phyloP scores from a whole-genome alignment of 2,888 invertebrate genomes.

The Orthosia incerta region DNA sequence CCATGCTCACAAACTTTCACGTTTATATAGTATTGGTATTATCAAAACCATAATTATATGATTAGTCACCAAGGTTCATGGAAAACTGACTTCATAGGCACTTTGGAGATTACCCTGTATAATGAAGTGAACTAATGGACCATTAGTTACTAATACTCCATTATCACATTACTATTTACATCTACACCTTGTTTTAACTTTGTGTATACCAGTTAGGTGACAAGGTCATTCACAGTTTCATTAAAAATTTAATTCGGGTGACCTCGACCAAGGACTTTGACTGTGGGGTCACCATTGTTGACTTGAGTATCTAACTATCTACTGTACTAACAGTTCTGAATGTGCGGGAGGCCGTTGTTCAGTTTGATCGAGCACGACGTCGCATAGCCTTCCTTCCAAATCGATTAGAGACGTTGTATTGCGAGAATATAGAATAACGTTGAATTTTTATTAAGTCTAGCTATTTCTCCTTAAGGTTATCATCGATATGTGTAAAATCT shows the following conservation, averaged over 20 bases:
- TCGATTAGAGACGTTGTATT: constrained; percentile 30
- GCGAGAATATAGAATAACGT: constrained; percentile 18
- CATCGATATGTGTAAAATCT: too few species aligned
- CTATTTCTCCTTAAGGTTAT: background rate
- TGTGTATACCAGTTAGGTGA: constrained; percentile 13
- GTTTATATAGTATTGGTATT: background rate
- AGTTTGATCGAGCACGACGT: constrained; percentile 31
- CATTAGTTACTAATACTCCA: constrained; percentile 23
- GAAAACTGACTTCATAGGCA: background rate
- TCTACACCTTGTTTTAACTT: constrained; percentile 15
- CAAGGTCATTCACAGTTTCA: constrained; percentile 48
- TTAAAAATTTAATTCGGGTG: constrained; percentile 47
- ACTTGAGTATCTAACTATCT: constrained; percentile 9
- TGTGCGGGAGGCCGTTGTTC: constrained; percentile 26
- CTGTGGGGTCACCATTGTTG: constrained; percentile 41
- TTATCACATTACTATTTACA: constrained; percentile 40
- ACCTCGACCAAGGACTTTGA: constrained; percentile 33
- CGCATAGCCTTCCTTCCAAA: constrained; percentile 25
- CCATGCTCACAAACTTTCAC: too few species aligned
- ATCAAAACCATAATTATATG: background rate
- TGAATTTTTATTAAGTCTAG: background rate
- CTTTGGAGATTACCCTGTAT: constrained; percentile 16
- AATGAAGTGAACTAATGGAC: constrained; percentile 24
- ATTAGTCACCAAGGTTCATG: background rate
- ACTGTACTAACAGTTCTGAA: constrained; percentile 28